These are phyloP conservation scores for Diadumene lineata DNA, from an alignment of 92 coral and sea anemone species.

Conservation along the genomic window DNA sequence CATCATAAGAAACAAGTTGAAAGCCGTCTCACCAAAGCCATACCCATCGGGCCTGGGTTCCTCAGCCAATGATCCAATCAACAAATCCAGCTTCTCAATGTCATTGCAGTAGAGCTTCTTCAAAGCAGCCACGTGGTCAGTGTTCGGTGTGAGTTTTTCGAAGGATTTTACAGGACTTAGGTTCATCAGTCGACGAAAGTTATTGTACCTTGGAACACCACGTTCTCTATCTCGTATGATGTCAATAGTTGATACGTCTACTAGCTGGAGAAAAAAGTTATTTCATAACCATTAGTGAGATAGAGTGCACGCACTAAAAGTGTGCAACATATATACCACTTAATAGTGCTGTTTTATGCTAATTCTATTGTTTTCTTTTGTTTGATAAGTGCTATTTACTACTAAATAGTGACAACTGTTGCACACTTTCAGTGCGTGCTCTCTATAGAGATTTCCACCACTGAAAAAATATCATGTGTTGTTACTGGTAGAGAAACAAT, in stretches of 20 bases:
- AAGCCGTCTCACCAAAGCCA: slow-evolving; percentile 86
- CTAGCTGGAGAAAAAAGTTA: slow-evolving; percentile 35
- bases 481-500: too few species aligned
- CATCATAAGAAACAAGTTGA: slow-evolving; percentile 70
- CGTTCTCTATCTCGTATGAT: slow-evolving; percentile 83
- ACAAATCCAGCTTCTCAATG: slow-evolving; percentile 73
- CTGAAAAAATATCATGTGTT: too few species aligned
- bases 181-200: slow-evolving; percentile 62
- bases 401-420: too few species aligned
- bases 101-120: slow-evolving; percentile 67
- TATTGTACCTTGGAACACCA: slow-evolving; percentile 77
- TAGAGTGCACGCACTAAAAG: too few species aligned
- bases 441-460: too few species aligned
- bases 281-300: neutral
- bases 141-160: slow-evolving; percentile 67
- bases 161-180: slow-evolving; percentile 70
- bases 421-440: too few species aligned
- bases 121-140: slow-evolving; percentile 53
- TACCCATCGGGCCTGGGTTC: slow-evolving; percentile 80
- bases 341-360: too few species aligned
- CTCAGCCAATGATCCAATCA: slow-evolving; percentile 83
- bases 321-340: too few species aligned
- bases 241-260: slow-evolving; percentile 80
- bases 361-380: too few species aligned
- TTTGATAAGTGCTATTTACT: too few species aligned